Percentiles rank a stretch among this genome's conserved stretches.
These are phyloP conservation scores for Melanotaenia parkinsoni DNA, from an alignment of 2,797 vertebrate genomes.

Conservation along the genomic window DNA sequence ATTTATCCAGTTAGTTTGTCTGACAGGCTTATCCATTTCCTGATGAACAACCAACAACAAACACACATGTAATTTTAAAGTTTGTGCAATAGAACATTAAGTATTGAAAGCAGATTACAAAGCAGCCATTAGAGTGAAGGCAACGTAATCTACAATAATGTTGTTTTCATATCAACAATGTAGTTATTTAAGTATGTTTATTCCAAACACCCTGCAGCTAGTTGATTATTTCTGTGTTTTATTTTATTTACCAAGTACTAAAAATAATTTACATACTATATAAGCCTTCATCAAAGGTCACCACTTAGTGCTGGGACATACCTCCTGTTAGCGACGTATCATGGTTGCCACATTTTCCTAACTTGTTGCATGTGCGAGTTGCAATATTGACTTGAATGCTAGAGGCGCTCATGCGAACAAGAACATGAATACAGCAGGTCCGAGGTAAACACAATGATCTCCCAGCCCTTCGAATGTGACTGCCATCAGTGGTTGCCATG, in stretches of 20 bases:
- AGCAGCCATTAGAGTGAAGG: constrained; percentile 10
- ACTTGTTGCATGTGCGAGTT: too few species aligned
- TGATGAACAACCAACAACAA: constrained; percentile 30
- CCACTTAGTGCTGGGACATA: not conserved
- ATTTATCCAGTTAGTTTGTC: constrained; percentile 44
- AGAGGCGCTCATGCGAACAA: too few species aligned
- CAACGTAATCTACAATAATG: not conserved
- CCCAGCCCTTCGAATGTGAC: not conserved
- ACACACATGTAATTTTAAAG: constrained; percentile 13
- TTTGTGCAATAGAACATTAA: constrained; percentile 24
- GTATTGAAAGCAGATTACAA: constrained; percentile 34
- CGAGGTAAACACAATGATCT: too few species aligned
- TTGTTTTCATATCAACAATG: constrained; percentile 21
- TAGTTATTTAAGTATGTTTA: constrained; percentile 4
- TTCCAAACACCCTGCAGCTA: not conserved
- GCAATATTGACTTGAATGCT: too few species aligned
- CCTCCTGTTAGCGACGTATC: too few species aligned
- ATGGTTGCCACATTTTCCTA: too few species aligned
- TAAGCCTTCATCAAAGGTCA: constrained; percentile 34
- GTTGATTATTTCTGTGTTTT: not conserved
- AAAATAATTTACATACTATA: not conserved
- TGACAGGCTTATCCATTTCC: constrained; percentile 33
- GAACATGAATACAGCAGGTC: too few species aligned
- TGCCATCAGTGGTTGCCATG: constrained; percentile 24
- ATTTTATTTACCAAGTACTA: not conserved